Evolutionary conservation across 2,797 vertebrate genomes (phyloP), one percentile per base, ranked within the genome.

Genomic region (Acanthurus lineatus): DNA sequence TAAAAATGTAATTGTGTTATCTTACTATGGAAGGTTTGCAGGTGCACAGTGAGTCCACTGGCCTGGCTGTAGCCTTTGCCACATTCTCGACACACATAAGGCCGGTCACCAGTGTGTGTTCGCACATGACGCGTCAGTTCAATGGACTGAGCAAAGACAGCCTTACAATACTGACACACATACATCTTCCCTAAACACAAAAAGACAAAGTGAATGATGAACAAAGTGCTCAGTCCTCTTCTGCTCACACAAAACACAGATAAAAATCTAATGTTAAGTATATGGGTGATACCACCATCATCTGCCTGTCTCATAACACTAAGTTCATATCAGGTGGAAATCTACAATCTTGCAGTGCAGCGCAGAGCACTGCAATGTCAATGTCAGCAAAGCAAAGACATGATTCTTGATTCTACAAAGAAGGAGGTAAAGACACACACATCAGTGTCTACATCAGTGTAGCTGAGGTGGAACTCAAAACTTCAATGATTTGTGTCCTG

Each of bases 51-150:
- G 72, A 98, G 96, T 5, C 97, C 96, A 0, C 96, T 98, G 87
- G 97, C 96, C 87, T 98, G 97, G 88, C 95, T 95, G 92, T 97
- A 98, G 73, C 97, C 97, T 84, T 97, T 98, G 47, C 97, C 96
- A 57, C 97, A 97, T 65, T 97, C 95, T 57, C 95, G 88, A 92
- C 97, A 98, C 73, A 97, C 96, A 0, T 96, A 97, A 0, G 97
- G 97, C 80, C 97, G 96, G 87, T 97, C 97, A 0, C 97, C 96
- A 0, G 96, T 98, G 95, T 97, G 97, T 2, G 97, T 97, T 25
- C 95, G 90, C 73, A 98, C 95, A 0, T 98, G 97, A 3, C 96
- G 95, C 0, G 96, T 97, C 76, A 98, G 94, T 84, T 98, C 96
- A 0, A 98, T 97, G 74, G 96, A 97, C 92, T 98, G 97, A 16